These are phyloP conservation scores for Elaphurus davidianus DNA, from an alignment of 2,113 vertebrate species.

Conservation along the genomic window DNA sequence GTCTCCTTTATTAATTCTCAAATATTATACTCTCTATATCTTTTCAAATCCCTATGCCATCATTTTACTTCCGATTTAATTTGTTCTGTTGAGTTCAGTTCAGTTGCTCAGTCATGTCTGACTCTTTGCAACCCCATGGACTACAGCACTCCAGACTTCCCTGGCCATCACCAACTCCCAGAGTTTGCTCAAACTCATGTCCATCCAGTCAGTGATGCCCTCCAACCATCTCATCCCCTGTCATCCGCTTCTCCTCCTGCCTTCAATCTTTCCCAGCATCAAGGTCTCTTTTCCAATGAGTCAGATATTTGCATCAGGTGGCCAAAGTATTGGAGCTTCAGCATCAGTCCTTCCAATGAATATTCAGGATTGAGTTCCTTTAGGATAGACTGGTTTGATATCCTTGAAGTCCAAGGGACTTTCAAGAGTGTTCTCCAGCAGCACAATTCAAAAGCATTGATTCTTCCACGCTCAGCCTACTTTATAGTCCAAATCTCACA, in stretches of 20 bases:
- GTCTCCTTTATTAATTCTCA: background rate
- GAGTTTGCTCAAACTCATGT: background rate
- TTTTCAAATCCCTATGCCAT: background rate
- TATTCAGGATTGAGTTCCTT: background rate
- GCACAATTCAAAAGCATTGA: background rate
- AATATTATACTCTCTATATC: background rate
- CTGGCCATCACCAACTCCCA: background rate
- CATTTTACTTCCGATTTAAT: background rate
- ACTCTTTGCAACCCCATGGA: background rate
- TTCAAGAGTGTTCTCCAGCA: background rate
- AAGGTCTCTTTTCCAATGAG: background rate
- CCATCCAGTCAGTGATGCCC: background rate
- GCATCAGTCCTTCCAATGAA: background rate
- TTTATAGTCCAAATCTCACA: background rate
- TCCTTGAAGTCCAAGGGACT: background rate
- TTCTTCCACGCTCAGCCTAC: background rate
- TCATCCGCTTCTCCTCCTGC: background rate
- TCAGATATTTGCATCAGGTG: background rate
- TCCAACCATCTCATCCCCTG: background rate
- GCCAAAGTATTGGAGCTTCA: background rate
- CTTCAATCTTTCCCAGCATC: background rate
- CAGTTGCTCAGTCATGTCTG: background rate
- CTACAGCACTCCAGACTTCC: background rate
- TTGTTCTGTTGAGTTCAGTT: background rate
- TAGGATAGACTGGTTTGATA: background rate